These are phyloP conservation scores for Cordilura impudica DNA, from an alignment of 2,888 invertebrate species.

Conservation along the genomic window DNA sequence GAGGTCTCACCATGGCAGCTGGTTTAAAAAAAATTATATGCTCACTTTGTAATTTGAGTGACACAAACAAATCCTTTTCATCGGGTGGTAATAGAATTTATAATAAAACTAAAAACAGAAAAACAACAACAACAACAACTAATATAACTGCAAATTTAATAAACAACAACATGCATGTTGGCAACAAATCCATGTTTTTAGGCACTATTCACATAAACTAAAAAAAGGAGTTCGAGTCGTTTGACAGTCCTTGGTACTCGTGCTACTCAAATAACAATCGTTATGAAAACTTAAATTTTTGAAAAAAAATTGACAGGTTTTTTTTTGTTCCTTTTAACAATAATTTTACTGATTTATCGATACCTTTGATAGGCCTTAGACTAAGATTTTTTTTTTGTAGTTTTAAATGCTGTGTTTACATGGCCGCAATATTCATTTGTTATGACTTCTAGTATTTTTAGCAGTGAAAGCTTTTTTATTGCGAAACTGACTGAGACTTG, in stretches of 20 bases:
- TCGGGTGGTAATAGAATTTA: neutral
- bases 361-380: neutral
- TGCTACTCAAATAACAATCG: neutral
- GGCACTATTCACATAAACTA: neutral
- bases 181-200: neutral
- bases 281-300: too few relatives aligned
- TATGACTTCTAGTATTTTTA: too few relatives aligned
- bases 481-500: too few relatives aligned
- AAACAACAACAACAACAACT: neutral
- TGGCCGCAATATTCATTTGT: too few relatives aligned
- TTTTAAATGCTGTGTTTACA: too few relatives aligned
- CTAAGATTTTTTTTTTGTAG: neutral
- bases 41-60: slow-evolving; percentile 49
- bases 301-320: slow-evolving; percentile 8
- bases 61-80: neutral
- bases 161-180: neutral
- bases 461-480: too few relatives aligned
- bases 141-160: neutral
- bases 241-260: neutral
- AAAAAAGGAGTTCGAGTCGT: neutral
- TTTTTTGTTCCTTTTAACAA: neutral
- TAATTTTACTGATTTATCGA: slow-evolving; percentile 21
- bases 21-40: neutral
- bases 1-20: slow-evolving; percentile 23
- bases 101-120: neutral